Evolutionary conservation across 2,888 invertebrate species (phyloP), one percentile per base, ranked within the genome.

Genomic region (Chrysolina americana): DNA sequence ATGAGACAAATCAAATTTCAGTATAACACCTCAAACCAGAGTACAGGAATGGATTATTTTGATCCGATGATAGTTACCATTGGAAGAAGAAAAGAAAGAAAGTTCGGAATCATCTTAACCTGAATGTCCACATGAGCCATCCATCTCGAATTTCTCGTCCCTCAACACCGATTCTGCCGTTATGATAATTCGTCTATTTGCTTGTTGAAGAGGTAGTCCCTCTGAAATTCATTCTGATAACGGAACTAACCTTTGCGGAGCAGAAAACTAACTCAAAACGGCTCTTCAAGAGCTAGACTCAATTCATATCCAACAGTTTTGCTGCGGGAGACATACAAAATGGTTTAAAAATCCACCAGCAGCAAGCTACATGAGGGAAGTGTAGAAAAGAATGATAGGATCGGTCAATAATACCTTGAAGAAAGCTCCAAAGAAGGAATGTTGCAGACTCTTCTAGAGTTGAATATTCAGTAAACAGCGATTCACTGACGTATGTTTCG

Each of bases 401-500:
- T n/a, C n/a, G n/a, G n/a, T n/a, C n/a, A n/a, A n/a, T n/a, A n/a
- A n/a, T n/a, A n/a, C n/a, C n/a, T n/a, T n/a, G n/a, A n/a, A n/a
- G n/a, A n/a, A n/a, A n/a, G n/a, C n/a, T n/a, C n/a, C n/a, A n/a
- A n/a, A n/a, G n/a, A n/a, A n/a, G n/a, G n/a, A n/a, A n/a, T n/a
- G n/a, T n/a, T n/a, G n/a, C n/a, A n/a, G n/a, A n/a, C n/a, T n/a
- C n/a, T n/a, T n/a, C n/a, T n/a, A n/a, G n/a, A n/a, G n/a, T n/a
- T n/a, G n/a, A n/a, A n/a, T n/a, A n/a, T n/a, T n/a, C n/a, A 41
- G 41, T 68, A 21, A 70, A 70, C 17, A 70, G 70, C 53, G 11
- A 41, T 17, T 11, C 23, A 3, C n/a, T 65, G 5, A 70, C 70
- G 5, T 44, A 64, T n/a, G 44, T 70, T 4, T 70, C 70, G 5